A percentile compares a stretch with the other conserved stretches of the same genome.
phyloP scores from a whole-genome alignment of 2,888 invertebrate species.

The Lysandra coridon region DNA sequence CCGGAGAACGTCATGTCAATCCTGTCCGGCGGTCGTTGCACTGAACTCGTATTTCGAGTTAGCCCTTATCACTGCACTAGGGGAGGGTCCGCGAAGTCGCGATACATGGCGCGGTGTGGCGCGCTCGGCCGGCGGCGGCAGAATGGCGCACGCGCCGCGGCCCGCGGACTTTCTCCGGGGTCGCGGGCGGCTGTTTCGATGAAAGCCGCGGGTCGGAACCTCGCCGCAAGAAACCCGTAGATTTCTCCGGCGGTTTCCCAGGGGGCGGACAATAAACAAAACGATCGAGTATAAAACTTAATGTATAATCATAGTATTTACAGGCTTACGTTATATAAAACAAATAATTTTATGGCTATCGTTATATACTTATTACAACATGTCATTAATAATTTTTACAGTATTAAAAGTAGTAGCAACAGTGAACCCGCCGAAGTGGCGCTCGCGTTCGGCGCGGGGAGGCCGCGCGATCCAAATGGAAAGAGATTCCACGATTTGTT shows the following conservation, averaged over 20 bases:
- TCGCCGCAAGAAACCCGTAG: slow-evolving; percentile 45
- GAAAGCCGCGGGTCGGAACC: slow-evolving; percentile 75
- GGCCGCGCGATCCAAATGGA: slow-evolving; percentile 68
- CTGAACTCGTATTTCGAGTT: slow-evolving; percentile 49
- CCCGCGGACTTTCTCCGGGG: slow-evolving; percentile 68
- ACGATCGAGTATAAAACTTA: slow-evolving; percentile 79
- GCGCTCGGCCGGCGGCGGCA: slow-evolving; percentile 48
- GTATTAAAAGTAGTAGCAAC: slow-evolving; percentile 75
- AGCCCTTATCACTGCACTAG: slow-evolving; percentile 53
- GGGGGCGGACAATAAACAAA: slow-evolving; percentile 60
- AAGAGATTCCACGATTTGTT: slow-evolving; percentile 78
- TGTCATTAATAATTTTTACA: slow-evolving; percentile 79
- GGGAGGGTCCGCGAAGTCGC: slow-evolving; percentile 55
- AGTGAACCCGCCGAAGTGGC: slow-evolving; percentile 72
- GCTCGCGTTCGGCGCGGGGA: slow-evolving; percentile 68
- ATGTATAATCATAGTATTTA: slow-evolving; percentile 80
- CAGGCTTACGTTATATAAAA: slow-evolving; percentile 79
- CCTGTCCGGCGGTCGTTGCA: slow-evolving; percentile 60
- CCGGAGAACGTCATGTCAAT: slow-evolving; percentile 72
- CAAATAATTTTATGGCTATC: slow-evolving; percentile 79
- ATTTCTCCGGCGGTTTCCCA: neutral
- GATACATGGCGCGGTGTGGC: slow-evolving; percentile 47
- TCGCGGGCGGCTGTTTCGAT: slow-evolving; percentile 56
- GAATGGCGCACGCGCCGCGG: slow-evolving; percentile 77
- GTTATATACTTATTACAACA: slow-evolving; percentile 78